Evolutionary conservation across 2,888 invertebrate species (phyloP).

Genomic region (Diarsia rubi): DNA sequence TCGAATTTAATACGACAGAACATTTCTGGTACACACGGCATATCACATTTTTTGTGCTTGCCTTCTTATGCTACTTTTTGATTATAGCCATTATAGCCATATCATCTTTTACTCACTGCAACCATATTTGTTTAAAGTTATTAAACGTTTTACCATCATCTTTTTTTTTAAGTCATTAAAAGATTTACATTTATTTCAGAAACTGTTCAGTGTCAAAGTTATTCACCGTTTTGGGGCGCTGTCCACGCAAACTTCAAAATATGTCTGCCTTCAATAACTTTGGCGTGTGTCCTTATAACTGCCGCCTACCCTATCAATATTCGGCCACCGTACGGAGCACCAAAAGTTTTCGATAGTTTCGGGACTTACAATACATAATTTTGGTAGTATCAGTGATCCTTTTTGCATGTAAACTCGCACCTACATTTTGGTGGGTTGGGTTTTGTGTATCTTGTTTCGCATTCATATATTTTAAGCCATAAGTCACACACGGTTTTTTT

Average conservation of each 20-base stretch:
- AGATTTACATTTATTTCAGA: not conserved
- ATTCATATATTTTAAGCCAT: not conserved
- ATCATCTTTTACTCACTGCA: not conserved
- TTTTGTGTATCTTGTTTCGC: constrained; percentile 4
- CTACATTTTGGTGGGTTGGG: not conserved
- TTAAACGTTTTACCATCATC: not conserved
- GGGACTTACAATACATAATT: constrained; percentile 54
- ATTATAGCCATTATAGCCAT: no score
- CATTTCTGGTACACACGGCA: not conserved
- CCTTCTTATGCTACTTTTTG: no score
- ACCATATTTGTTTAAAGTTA: no score
- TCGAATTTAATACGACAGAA: no score
- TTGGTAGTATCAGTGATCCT: constrained; percentile 46
- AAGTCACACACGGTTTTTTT: no score
- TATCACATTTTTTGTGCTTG: no score
- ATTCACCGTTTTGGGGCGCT: constrained; percentile 20
- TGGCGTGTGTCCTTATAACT: constrained; percentile 20
- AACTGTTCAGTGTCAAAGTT: constrained; percentile 12
- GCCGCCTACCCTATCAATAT: constrained; percentile 52
- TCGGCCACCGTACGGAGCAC: constrained; percentile 45
- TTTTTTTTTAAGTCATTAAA: not conserved
- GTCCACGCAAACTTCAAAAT: constrained; percentile 43
- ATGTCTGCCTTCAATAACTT: constrained; percentile 53
- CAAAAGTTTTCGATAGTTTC: constrained; percentile 58
- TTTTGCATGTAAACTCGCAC: constrained; percentile 22